Percentiles rank a stretch among this genome's conserved stretches.
phyloP scores from a whole-genome alignment of 2,888 invertebrate species.

The Cheilosia scutellata region DNA sequence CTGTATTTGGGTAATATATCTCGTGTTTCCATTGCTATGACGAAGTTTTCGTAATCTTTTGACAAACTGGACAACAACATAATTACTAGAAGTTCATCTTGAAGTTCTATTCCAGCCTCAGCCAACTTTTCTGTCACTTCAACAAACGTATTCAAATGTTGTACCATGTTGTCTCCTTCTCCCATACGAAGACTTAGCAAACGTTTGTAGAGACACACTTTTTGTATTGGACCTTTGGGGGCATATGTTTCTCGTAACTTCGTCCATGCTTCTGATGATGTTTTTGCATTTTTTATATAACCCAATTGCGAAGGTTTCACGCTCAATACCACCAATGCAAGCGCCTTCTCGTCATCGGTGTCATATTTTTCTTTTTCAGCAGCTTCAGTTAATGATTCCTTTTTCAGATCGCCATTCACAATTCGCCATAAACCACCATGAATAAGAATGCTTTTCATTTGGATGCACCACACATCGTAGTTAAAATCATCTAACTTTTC shows the following conservation, averaged over 20 bases:
- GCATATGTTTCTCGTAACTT: constrained; percentile 39
- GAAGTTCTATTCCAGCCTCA: constrained; percentile 26
- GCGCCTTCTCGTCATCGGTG: constrained; percentile 54
- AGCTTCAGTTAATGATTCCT: constrained; percentile 35
- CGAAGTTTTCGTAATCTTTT: constrained; percentile 48
- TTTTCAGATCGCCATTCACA: constrained; percentile 30
- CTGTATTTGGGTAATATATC: constrained; percentile 34
- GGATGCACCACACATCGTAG: constrained; percentile 36
- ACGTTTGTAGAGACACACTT: constrained; percentile 58
- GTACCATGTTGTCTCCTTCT: constrained; percentile 29
- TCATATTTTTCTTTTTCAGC: constrained; percentile 42
- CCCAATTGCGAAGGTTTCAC: constrained; percentile 56
- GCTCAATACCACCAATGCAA: constrained; percentile 44
- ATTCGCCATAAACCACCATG: constrained; percentile 47
- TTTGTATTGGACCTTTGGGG: constrained; percentile 55
- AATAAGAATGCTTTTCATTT: constrained; percentile 53
- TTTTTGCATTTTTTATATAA: constrained; percentile 57
- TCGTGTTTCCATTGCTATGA: constrained; percentile 60
- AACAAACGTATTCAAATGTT: constrained; percentile 36
- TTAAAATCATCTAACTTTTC: constrained; percentile 43
- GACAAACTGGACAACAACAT: constrained; percentile 53
- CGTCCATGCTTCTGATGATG: constrained; percentile 60
- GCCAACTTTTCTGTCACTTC: constrained; percentile 47
- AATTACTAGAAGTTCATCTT: constrained; percentile 32
- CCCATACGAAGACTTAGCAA: constrained; percentile 34